Evolutionary conservation across 2,113 vertebrate genomes (phyloP).

Genomic region (Xiphophorus maculatus): DNA sequence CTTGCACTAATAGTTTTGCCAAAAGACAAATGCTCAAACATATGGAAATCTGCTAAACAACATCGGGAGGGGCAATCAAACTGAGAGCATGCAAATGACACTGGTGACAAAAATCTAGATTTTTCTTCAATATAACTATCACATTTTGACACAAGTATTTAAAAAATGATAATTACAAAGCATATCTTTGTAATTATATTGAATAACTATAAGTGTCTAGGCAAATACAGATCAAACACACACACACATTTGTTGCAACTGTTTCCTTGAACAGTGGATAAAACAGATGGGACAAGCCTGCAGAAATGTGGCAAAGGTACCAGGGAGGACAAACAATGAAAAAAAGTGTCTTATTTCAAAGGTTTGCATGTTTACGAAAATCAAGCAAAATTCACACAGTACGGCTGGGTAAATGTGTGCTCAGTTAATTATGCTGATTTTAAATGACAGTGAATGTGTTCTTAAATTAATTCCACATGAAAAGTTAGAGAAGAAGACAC

Average conservation of each 20-base stretch:
- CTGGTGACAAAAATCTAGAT: slow-evolving; percentile 31
- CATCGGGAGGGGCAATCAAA: slow-evolving; percentile 10
- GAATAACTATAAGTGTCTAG: slow-evolving; percentile 18
- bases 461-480: slow-evolving; percentile 20
- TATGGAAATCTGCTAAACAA: slow-evolving; percentile 20
- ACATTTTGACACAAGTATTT: slow-evolving; percentile 14
- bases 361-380: slow-evolving; percentile 9
- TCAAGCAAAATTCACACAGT: slow-evolving; percentile 26
- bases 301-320: slow-evolving; percentile 55
- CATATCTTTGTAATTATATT: neutral
- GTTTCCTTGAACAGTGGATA: slow-evolving; percentile 39
- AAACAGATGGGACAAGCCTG: slow-evolving; percentile 69
- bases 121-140: neutral
- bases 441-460: slow-evolving; percentile 28
- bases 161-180: slow-evolving; percentile 17
- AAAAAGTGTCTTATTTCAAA: slow-evolving; percentile 39
- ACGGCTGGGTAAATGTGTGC: neutral
- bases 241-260: slow-evolving; percentile 52
- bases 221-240: neutral
- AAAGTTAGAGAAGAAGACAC: slow-evolving; percentile 1
- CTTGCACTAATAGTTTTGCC: slow-evolving; percentile 30
- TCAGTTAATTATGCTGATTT: slow-evolving; percentile 32
- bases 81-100: slow-evolving; percentile 16
- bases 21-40: slow-evolving; percentile 38
- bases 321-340: neutral